Percentiles rank a stretch among this genome's conserved stretches.
Evolutionary conservation across 2,888 invertebrate genomes (phyloP).

Genomic region (Chrysopilus asiliformis): DNA sequence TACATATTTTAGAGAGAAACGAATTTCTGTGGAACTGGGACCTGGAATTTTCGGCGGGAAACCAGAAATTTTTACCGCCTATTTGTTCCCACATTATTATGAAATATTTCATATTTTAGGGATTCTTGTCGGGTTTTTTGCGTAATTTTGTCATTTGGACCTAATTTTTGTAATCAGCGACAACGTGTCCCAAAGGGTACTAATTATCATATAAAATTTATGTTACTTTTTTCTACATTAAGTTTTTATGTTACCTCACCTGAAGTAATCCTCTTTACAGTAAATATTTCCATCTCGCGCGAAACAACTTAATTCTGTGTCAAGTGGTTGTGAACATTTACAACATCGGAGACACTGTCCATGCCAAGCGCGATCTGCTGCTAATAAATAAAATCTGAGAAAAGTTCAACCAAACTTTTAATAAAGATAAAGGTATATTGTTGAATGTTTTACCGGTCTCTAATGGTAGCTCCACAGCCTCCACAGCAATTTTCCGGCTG

Average conservation of each 20-base stretch:
- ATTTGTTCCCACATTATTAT: no score
- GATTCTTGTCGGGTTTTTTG: no score
- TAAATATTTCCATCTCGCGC: slow-evolving; percentile 80
- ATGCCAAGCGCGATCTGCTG: slow-evolving; percentile 85
- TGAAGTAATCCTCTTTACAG: slow-evolving; percentile 89
- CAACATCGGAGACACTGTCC: slow-evolving; percentile 69
- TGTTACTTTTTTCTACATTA: background rate
- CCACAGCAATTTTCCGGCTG: slow-evolving; percentile 36
- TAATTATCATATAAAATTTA: background rate
- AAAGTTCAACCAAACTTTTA: no score
- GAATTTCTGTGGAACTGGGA: no score
- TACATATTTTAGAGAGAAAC: no score
- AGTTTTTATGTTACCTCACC: slow-evolving; percentile 48
- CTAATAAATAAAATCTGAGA: slow-evolving; percentile 54
- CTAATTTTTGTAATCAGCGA: no score
- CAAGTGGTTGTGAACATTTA: slow-evolving; percentile 71
- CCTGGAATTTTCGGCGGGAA: no score
- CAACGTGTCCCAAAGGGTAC: background rate
- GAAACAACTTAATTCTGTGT: slow-evolving; percentile 79
- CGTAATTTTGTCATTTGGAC: no score
- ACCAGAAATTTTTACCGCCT: no score
- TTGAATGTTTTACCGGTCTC: slow-evolving; percentile 45
- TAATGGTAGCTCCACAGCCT: slow-evolving; percentile 47
- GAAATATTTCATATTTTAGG: no score
- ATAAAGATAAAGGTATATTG: no score